These are phyloP conservation scores for Pavo muticus DNA, from an alignment of 2,113 vertebrate genomes.

Conservation along the genomic window DNA sequence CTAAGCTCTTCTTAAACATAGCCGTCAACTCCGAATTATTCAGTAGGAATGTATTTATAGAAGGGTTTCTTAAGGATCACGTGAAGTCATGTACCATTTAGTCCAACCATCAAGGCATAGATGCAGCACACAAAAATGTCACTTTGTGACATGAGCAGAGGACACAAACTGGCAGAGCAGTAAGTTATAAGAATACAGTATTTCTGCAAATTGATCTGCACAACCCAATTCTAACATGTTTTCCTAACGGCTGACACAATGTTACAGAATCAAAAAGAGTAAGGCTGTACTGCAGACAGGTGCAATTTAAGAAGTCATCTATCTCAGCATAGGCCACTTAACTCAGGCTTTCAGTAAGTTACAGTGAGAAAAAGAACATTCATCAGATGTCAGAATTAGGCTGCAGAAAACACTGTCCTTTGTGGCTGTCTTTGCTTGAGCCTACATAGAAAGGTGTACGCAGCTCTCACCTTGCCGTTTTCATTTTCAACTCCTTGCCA, in stretches of 20 bases:
- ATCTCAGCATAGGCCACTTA: background rate
- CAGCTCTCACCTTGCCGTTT: background rate
- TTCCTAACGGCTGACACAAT: background rate
- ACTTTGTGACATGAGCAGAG: slow-evolving; percentile 16
- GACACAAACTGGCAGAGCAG: slow-evolving; percentile 12
- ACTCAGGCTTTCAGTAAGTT: background rate
- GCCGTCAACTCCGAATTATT: slow-evolving; percentile 2
- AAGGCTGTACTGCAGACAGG: accelerated
- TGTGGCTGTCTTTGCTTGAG: background rate
- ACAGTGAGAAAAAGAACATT: background rate
- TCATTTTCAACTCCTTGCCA: background rate
- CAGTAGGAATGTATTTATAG: slow-evolving; percentile 41
- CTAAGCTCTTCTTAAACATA: slow-evolving; percentile 13
- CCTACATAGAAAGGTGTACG: accelerated
- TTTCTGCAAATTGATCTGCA: background rate
- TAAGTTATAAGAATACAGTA: background rate
- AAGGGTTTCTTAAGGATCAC: slow-evolving; percentile 46
- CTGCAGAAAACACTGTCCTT: background rate
- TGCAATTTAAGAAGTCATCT: background rate
- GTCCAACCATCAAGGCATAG: background rate
- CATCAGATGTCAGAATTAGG: background rate
- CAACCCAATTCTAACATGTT: background rate
- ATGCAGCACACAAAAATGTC: slow-evolving; percentile 30
- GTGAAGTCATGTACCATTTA: slow-evolving; percentile 42
- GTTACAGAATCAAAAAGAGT: background rate